Base-by-base conservation (phyloP, 2,888 invertebrate genomes). In the Hydriomena furcata region DNA sequence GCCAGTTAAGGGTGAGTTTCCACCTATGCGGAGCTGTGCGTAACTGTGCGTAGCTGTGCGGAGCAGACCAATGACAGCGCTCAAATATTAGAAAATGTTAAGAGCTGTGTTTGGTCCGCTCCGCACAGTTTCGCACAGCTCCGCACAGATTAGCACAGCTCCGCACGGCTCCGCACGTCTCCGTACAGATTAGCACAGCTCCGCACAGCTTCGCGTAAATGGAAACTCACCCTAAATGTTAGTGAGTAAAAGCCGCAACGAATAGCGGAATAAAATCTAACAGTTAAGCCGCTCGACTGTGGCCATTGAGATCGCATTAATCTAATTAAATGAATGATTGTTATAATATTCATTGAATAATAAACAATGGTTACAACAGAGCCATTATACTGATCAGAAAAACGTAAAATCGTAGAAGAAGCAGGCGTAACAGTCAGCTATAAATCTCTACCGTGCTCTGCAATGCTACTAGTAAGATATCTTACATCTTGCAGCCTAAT, bases 341-440 rank as follows among this genome's bases (percentile, higher is more conserved):
- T 48, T 42, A 54, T 54, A 32, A 45, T 52, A 53, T 57, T 38
- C 42, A 24, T 17, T 51, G 37, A 51, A 52, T 43, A 53, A 53
- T 47, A 46, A 53, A 45, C 47, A 42, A 52, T 49, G 40, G 37
- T 31, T 42, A 47, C 32, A 58, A 52, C 52, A 46, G 11, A 20
- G 8, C 34, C 13, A 60, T 63, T 66, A 64, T 53, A 56, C 40
- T 58, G 61, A 65, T 65, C 55, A 64, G 58, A 57, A 57, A 59
- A 60, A 60, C 48, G 50, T 56, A 52, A 46, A 60, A 60, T 49
- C 36, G 52, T 63, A 60, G 61, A 63, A 32, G 48, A 34, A 7
- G 30, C 27, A 28, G 51, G 50, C 45, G 51, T 48, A 50, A 45
- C 48, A 37, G 24, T 45, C 44, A 42, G 10, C 31, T 21, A 36